Conservation (phyloP, 2,888 invertebrate genomes). For the Tipula vernalis region DNA sequence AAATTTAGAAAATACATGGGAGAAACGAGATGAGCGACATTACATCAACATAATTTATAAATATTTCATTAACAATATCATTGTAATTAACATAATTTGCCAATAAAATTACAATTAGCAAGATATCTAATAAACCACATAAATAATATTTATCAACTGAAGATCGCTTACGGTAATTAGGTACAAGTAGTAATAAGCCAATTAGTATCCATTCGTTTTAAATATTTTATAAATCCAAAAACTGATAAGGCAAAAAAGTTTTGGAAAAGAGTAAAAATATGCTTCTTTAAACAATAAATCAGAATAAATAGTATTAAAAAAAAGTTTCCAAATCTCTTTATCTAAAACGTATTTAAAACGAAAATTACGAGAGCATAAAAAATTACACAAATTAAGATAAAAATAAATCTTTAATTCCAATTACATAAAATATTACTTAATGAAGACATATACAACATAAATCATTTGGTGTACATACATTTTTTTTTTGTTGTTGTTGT, state of each 20-base stretch:
- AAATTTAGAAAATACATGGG: too few species aligned
- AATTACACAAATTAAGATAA: neutral
- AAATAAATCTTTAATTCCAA: neutral
- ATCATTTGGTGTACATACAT: neutral
- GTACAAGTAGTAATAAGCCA: neutral
- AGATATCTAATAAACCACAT: too few species aligned
- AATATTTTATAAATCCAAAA: neutral
- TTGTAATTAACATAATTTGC: too few species aligned
- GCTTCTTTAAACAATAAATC: neutral
- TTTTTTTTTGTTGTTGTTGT: neutral
- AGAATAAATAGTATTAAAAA: neutral
- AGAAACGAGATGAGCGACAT: too few species aligned
- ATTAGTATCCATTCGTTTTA: neutral
- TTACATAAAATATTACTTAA: conserved; percentile 4
- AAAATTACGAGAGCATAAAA: neutral
- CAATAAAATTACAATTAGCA: too few species aligned
- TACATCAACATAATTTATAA: too few species aligned
- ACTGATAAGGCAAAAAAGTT: neutral
- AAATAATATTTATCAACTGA: too few species aligned
- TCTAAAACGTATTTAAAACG: neutral
- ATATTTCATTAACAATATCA: too few species aligned
- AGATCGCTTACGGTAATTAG: neutral
- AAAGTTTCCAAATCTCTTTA: neutral
- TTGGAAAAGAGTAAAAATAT: neutral
- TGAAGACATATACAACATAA: neutral